These are phyloP conservation scores for Muscicapa striata DNA, from an alignment of 2,797 vertebrate species.

Conservation along the genomic window DNA sequence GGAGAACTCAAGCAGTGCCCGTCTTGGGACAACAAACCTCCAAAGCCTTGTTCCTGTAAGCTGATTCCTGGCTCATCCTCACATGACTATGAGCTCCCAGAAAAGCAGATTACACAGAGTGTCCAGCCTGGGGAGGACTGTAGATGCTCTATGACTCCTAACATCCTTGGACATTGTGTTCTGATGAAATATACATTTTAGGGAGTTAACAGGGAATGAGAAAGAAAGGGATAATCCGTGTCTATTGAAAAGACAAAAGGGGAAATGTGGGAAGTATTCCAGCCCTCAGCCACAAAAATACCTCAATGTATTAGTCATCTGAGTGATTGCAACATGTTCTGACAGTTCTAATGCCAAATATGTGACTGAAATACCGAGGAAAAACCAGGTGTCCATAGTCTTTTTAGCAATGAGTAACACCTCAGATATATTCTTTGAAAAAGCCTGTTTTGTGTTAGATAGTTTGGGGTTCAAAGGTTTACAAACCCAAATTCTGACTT, in stretches of 20 bases:
- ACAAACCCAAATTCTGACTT: background rate
- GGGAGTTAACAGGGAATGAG: background rate
- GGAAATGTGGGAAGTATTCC: background rate
- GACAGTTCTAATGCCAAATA: background rate
- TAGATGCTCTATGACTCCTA: background rate
- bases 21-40: background rate
- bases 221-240: background rate
- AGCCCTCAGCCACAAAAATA: background rate
- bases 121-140: background rate
- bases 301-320: background rate
- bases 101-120: background rate
- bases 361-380: background rate
- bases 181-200: background rate
- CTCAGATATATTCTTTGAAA: background rate
- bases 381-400: background rate
- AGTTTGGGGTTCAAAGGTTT: background rate
- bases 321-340: background rate
- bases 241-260: slow-evolving; percentile 19
- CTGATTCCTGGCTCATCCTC: background rate
- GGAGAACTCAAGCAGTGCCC: background rate
- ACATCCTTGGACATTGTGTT: background rate
- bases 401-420: background rate
- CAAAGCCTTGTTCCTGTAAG: background rate
- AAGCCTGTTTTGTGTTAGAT: background rate
- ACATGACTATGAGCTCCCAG: background rate